Evolutionary conservation across 2,797 vertebrate species (phyloP), one percentile per base, ranked within the genome.

Genomic region (Rhynchonycteris naso): DNA sequence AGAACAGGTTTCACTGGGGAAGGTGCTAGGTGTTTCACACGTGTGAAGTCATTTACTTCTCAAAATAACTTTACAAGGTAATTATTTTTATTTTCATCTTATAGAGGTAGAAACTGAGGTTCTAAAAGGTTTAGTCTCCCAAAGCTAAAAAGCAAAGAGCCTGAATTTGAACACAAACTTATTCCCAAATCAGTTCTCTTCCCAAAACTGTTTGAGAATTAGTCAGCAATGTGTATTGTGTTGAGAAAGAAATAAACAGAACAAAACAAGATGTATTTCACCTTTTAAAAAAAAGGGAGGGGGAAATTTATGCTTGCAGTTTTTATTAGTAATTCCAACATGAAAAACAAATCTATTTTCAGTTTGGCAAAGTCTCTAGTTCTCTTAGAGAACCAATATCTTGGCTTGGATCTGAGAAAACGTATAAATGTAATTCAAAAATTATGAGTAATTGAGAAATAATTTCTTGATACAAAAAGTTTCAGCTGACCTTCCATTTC

Each of bases 361-460:
- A 93, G 65, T 94, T 78, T 93, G 93, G 96, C 83, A 94, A 94
- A 91, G 50, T 24, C 86, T 56, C 74, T 30, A 38, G 26, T 35
- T 94, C 72, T 80, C 85, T 79, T 33, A 43, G 85, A 88, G 65
- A 92, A 90, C 0, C 58, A 69, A 68, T 90, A 86, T 72, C 69
- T 95, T 97, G 96, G 93, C 96, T 83, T 50, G 65, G 47, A 50
- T 95, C 87, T 69, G 50, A 90, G 65, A 88, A 96, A 66, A 59
- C 28, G 63, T 61, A 56, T 71, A 94, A 94, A 95, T 74, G 68
- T 65, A 84, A 94, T 96, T 93, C 30, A 79, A 92, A 96, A 96
- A 88, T 95, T 66, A 95, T 92, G 89, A 95, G 92, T 82, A 88
- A 96, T 89, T 96, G 93, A 94, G 92, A 96, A 96, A 94, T 95